Evolutionary conservation across 2,797 vertebrate genomes (phyloP).

Genomic region (Hippoglossus hippoglossus): DNA sequence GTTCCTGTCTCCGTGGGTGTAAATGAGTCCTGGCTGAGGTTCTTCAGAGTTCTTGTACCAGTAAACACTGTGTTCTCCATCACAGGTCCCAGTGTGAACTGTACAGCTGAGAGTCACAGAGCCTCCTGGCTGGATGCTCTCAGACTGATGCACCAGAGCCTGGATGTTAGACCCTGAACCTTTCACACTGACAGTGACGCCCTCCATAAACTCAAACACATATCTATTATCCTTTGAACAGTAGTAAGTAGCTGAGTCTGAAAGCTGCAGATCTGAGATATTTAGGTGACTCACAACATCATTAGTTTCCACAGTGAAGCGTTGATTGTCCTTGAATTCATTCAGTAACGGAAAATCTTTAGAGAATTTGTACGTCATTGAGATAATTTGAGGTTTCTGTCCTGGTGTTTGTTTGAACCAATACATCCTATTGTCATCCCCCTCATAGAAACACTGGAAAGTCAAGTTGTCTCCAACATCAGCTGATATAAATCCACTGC

Average conservation of each 20-base stretch:
- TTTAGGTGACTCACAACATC: background rate
- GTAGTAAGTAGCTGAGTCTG: conserved; percentile 56
- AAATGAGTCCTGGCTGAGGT: conserved; percentile 44
- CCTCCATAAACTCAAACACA: background rate
- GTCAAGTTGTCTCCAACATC: conserved; percentile 9
- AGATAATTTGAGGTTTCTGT: conserved; percentile 13
- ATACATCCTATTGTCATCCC: background rate
- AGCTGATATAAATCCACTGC: background rate
- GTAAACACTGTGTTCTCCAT: conserved; percentile 58
- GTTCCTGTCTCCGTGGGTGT: conserved; percentile 43
- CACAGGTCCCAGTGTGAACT: conserved; percentile 51
- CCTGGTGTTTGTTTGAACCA: conserved; percentile 34
- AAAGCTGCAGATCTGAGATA: conserved; percentile 5
- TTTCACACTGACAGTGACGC: conserved; percentile 25
- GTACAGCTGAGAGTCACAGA: conserved; percentile 56
- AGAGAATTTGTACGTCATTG: background rate
- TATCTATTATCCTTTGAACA: background rate
- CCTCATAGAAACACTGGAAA: conserved; percentile 4
- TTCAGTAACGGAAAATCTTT: too few species aligned
- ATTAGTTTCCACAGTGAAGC: conserved; percentile 4
- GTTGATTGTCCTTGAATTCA: conserved; percentile 31
- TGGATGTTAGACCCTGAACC: conserved; percentile 7
- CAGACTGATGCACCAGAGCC: conserved; percentile 41
- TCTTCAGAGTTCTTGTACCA: conserved; percentile 49
- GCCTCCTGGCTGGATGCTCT: conserved; percentile 1